Evolutionary conservation across 2,888 invertebrate species (phyloP).

Genomic region (Melikaiella ostensackeni): DNA sequence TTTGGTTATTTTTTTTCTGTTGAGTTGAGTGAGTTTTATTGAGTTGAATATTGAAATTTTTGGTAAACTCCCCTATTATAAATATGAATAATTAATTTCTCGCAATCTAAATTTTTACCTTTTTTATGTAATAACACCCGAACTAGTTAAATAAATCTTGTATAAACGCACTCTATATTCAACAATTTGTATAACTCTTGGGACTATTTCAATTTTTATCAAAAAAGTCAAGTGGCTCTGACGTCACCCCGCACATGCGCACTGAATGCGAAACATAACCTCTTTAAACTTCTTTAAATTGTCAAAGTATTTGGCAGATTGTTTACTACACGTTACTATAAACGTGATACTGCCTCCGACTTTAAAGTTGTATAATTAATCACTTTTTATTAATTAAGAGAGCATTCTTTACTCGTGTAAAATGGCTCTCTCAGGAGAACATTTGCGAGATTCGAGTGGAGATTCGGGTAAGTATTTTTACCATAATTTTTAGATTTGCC

Average conservation of each 20-base stretch:
- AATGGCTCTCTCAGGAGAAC: slow-evolving; percentile 12
- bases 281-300: slow-evolving; percentile 3
- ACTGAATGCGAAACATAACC: background rate
- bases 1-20: too few relatives aligned
- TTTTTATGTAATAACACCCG: background rate
- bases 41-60: too few relatives aligned
- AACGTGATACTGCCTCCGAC: background rate
- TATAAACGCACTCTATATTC: too few relatives aligned
- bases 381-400: background rate
- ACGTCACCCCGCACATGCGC: background rate
- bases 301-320: background rate
- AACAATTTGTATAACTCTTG: too few relatives aligned
- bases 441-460: slow-evolving; percentile 29
- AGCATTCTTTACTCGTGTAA: background rate
- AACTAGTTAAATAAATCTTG: background rate
- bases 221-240: background rate
- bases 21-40: too few relatives aligned
- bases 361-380: slow-evolving; percentile 1
- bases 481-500: background rate
- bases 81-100: background rate
- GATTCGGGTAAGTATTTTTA: slow-evolving; percentile 15
- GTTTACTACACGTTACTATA: background rate
- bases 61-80: too few relatives aligned
- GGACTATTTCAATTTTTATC: background rate
- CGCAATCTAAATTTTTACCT: background rate